These are phyloP conservation scores for Phallusia fumigata DNA, from an alignment of 23 tunicate species.

Conservation along the genomic window DNA sequence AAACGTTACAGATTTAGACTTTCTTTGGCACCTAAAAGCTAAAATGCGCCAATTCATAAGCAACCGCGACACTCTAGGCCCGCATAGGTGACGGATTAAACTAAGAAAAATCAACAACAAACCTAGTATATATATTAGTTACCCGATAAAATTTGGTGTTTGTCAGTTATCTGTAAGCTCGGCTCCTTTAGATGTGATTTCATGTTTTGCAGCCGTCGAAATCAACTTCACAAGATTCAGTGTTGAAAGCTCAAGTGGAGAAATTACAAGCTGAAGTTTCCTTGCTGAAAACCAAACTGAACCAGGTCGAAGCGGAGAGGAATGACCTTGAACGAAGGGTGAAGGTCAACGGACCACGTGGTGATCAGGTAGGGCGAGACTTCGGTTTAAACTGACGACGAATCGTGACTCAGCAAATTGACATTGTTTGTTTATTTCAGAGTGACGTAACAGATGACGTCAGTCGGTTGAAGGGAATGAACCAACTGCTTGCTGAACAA, in stretches of 20 bases:
- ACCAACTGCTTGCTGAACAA: conserved; percentile 58
- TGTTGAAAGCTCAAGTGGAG: conserved; percentile 38
- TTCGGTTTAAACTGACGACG: no score
- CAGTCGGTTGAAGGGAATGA: conserved; percentile 39
- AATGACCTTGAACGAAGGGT: conserved; percentile 1
- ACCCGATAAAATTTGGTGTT: background rate
- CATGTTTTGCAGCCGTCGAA: conserved; percentile 63
- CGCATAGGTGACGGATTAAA: no score
- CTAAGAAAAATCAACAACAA: no score
- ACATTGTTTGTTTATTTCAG: background rate
- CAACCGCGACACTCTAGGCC: no score
- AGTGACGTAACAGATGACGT: conserved; percentile 19
- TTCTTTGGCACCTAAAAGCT: no score
- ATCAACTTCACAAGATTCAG: conserved; percentile 14
- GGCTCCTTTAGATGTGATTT: background rate
- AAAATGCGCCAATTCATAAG: no score
- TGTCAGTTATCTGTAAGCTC: background rate
- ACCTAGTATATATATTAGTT: no score
- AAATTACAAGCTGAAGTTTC: conserved; percentile 54
- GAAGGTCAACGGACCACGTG: conserved; percentile 4
- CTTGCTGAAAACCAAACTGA: conserved; percentile 27
- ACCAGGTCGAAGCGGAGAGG: conserved; percentile 20
- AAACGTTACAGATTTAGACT: no score
- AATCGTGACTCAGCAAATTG: no score
- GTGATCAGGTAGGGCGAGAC: background rate